Conservation (phyloP, 1,140 invertebrate species). For the Drosophila jambulina region DNA sequence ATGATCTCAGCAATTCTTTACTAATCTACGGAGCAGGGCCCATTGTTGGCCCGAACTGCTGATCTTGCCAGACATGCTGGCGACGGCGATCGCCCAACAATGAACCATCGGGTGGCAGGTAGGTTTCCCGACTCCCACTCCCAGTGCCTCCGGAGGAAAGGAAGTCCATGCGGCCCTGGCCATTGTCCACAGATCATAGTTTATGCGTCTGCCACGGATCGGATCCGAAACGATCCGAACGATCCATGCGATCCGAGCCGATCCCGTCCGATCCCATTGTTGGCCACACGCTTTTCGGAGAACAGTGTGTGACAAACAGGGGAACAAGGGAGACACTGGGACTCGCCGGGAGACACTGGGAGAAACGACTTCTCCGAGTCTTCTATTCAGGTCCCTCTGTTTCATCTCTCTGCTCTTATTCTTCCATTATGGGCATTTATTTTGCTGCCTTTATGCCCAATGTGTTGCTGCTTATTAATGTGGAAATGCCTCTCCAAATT, state of each 20-base stretch:
- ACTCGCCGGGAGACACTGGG: conserved; percentile 36
- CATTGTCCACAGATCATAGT: conserved; percentile 71
- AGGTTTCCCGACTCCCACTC: conserved; percentile 22
- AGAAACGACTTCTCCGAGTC: conserved; percentile 68
- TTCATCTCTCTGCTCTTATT: conserved; percentile 43
- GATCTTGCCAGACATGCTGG: conserved; percentile 79
- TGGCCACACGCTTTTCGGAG: conserved; percentile 80
- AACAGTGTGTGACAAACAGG: conserved; percentile 73
- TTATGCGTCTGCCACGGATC: conserved; percentile 67
- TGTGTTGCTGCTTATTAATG: conserved; percentile 79
- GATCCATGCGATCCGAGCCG: conserved; percentile 29
- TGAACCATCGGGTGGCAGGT: conserved; percentile 51
- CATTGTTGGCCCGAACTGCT: conserved; percentile 53
- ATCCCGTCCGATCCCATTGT: conserved; percentile 57
- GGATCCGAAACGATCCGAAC: conserved; percentile 27
- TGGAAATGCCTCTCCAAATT: conserved; percentile 82
- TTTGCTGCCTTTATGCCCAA: conserved; percentile 63
- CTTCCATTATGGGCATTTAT: conserved; percentile 64
- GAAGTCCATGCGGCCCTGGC: conserved; percentile 57
- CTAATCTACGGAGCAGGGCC: conserved; percentile 71
- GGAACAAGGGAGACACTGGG: conserved; percentile 41
- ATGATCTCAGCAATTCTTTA: conserved; percentile 81
- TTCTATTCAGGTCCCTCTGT: conserved; percentile 37
- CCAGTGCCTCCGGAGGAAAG: conserved; percentile 42
- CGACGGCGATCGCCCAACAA: conserved; percentile 53